Percentiles rank a stretch among this genome's conserved stretches.
Evolutionary conservation across 1,140 invertebrate species (phyloP).

Genomic region (Zaprionus lachaisei): DNA sequence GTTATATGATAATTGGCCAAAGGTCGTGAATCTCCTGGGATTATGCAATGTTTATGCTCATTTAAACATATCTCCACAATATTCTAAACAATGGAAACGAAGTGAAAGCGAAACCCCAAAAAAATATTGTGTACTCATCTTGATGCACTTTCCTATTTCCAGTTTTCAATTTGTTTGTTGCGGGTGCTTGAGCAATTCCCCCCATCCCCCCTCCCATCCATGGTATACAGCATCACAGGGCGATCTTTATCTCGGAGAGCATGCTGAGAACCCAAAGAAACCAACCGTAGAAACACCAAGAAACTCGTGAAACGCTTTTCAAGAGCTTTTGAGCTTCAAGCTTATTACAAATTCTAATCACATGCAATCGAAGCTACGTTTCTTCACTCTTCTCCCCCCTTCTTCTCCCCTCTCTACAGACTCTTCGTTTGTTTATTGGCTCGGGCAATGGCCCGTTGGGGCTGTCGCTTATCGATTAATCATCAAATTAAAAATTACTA

Average conservation of each 20-base stretch:
- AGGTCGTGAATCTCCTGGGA: conserved; percentile 51
- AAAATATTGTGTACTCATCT: conserved; percentile 48
- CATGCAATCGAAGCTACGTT: conserved; percentile 63
- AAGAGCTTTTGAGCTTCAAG: conserved; percentile 53
- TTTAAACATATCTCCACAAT: conserved; percentile 26
- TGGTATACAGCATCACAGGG: conserved; percentile 32
- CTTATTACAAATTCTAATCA: conserved; percentile 81
- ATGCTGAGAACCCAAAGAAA: conserved; percentile 50
- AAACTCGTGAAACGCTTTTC: conserved; percentile 5
- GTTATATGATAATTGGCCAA: conserved; percentile 46
- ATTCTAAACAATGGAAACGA: conserved; percentile 59
- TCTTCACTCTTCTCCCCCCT: conserved; percentile 32
- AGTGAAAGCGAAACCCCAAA: conserved; percentile 61
- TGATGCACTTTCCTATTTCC: conserved; percentile 72
- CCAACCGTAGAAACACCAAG: not conserved
- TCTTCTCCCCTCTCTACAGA: not conserved
- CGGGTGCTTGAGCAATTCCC: conserved; percentile 51
- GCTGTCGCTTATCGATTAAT: conserved; percentile 78
- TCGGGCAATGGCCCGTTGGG: conserved; percentile 63
- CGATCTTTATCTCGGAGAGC: conserved; percentile 68
- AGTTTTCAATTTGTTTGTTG: conserved; percentile 39
- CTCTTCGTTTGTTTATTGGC: not conserved
- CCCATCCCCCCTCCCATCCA: conserved; percentile 29
- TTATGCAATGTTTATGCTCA: conserved; percentile 63
- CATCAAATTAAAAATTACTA: conserved; percentile 81